Conservation (phyloP, 1,140 invertebrate genomes). For the Stegodyphus dumicola region DNA sequence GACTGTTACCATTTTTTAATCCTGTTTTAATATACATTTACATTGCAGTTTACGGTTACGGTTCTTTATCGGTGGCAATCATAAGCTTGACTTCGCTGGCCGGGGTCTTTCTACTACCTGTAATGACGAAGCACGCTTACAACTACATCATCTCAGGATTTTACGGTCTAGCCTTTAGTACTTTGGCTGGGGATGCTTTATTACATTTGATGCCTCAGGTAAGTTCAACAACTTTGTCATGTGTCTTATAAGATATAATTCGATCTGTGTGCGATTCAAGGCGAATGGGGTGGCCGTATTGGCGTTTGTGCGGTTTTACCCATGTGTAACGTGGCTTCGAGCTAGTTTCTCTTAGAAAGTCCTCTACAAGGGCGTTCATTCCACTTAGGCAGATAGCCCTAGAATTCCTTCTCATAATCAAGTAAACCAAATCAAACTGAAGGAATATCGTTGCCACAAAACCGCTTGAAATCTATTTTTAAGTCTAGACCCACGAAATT, state of each 20-base stretch:
- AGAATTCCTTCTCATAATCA: too few species aligned
- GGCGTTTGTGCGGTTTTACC: too few species aligned
- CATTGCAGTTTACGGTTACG: conserved; percentile 67
- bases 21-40: background rate
- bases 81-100: conserved; percentile 66
- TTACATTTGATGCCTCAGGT: conserved; percentile 70
- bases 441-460: too few species aligned
- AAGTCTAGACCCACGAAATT: too few species aligned
- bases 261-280: too few species aligned
- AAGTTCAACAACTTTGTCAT: background rate
- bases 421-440: too few species aligned
- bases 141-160: conserved; percentile 67
- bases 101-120: conserved; percentile 65
- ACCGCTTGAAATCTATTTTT: too few species aligned
- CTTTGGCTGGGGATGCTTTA: conserved; percentile 69
- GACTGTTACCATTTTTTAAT: background rate
- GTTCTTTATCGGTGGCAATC: conserved; percentile 66
- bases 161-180: conserved; percentile 70
- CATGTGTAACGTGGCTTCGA: too few species aligned
- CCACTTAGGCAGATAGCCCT: too few species aligned
- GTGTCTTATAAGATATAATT: background rate
- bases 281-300: too few species aligned
- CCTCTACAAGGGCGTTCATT: too few species aligned
- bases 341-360: too few species aligned
- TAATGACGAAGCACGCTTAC: conserved; percentile 62